phyloP scores from a whole-genome alignment of 2,797 vertebrate species.

The Tolypeutes matacus region DNA sequence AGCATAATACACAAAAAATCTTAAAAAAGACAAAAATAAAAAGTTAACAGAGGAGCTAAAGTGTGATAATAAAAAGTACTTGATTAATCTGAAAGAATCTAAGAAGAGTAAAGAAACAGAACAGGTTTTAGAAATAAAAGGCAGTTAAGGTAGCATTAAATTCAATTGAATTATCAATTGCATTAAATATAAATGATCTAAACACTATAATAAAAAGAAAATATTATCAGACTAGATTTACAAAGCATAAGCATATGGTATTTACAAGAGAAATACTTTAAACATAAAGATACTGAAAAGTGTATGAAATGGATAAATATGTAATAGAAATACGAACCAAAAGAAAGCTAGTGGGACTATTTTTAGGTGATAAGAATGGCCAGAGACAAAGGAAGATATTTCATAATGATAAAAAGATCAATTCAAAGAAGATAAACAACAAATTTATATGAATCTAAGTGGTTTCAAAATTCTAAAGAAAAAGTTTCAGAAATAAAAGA shows the following conservation, averaged over 20 bases:
- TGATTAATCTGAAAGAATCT: neutral
- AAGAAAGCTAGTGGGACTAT: neutral
- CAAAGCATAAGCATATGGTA: neutral
- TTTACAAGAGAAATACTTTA: neutral
- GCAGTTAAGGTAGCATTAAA: neutral
- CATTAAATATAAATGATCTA: neutral
- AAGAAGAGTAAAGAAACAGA: neutral
- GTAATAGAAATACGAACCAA: neutral
- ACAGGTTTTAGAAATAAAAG: neutral
- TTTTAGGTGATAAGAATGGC: neutral
- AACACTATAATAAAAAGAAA: neutral
- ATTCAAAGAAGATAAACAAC: neutral
- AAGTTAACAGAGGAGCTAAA: neutral
- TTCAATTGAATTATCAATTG: neutral
- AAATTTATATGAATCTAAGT: neutral
- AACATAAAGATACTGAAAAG: neutral
- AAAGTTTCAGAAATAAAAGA: too few species aligned
- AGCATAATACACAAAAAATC: neutral
- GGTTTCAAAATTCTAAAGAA: neutral
- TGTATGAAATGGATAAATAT: neutral
- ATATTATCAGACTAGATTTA: neutral
- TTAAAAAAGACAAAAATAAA: neutral
- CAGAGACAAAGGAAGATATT: neutral
- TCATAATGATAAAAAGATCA: neutral
- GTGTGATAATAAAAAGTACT: neutral